Evolutionary conservation across 2,888 invertebrate genomes (phyloP).

Genomic region (Nomada lathburiana): DNA sequence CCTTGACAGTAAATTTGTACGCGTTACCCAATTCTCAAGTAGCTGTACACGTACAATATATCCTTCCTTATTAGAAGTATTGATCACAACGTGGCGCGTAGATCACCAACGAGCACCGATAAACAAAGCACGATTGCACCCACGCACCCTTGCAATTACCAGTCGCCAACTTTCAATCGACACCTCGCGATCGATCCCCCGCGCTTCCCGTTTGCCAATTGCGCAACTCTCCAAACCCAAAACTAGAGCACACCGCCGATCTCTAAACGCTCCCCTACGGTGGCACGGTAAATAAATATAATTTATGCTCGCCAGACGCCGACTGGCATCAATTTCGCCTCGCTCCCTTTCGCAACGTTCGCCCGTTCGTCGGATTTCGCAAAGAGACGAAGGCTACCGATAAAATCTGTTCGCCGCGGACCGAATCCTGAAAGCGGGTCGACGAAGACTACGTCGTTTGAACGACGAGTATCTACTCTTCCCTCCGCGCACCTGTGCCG

Average conservation of each 20-base stretch:
- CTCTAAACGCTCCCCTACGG: background rate
- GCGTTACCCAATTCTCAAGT: too few species aligned
- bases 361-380: conserved; percentile 37
- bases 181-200: background rate
- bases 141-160: background rate
- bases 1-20: too few species aligned
- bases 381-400: conserved; percentile 11
- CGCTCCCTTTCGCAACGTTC: conserved; percentile 31
- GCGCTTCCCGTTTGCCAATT: background rate
- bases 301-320: conserved; percentile 14
- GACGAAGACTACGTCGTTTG: conserved; percentile 33
- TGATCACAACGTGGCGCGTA: conserved; percentile 41
- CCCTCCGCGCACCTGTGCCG: background rate
- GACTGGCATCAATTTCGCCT: conserved; percentile 31
- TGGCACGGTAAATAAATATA: conserved; percentile 11
- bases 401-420: conserved; percentile 46
- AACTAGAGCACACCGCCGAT: background rate
- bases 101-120: conserved; percentile 7
- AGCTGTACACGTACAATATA: too few species aligned
- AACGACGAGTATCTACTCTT: conserved; percentile 25
- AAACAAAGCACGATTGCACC: conserved; percentile 11
- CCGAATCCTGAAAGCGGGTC: background rate
- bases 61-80: conserved; percentile 11
- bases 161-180: background rate
- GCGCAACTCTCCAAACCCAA: background rate